A percentile compares a stretch with the other conserved stretches of the same genome.
Evolutionary conservation across 2,888 invertebrate species (phyloP).

Genomic region (Drosophila planitibia): DNA sequence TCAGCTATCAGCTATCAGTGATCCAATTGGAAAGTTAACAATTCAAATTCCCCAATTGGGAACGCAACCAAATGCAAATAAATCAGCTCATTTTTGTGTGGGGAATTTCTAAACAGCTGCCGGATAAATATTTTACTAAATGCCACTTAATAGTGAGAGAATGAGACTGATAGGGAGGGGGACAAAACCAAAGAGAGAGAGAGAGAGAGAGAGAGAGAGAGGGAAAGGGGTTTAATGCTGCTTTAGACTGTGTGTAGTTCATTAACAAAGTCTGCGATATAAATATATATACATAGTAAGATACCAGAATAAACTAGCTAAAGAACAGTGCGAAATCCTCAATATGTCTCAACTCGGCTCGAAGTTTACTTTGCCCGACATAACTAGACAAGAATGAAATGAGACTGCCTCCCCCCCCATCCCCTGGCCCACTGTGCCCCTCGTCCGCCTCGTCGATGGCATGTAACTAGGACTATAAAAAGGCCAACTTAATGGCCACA

Average conservation of each 20-base stretch:
- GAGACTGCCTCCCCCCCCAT: not conserved
- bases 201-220: not conserved
- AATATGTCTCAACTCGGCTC: slow-evolving; percentile 36
- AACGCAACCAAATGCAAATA: slow-evolving; percentile 21
- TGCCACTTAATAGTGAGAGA: slow-evolving; percentile 4
- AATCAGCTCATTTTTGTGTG: slow-evolving; percentile 33
- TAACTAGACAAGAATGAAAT: slow-evolving; percentile 3
- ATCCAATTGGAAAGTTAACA: slow-evolving; percentile 15
- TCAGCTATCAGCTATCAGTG: slow-evolving; percentile 1
- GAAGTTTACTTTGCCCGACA: slow-evolving; percentile 2
- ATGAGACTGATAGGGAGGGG: too few species aligned
- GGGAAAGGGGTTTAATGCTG: not conserved
- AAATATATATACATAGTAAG: slow-evolving; percentile 21
- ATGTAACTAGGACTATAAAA: slow-evolving; percentile 71
- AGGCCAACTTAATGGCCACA: slow-evolving; percentile 80
- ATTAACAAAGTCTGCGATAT: slow-evolving; percentile 31
- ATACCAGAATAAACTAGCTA: slow-evolving; percentile 32
- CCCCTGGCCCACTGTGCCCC: not conserved
- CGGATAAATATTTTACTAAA: slow-evolving; percentile 28
- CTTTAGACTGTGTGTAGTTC: slow-evolving; percentile 11
- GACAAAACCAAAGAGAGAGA: not conserved
- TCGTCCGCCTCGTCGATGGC: slow-evolving; percentile 8
- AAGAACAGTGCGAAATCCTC: slow-evolving; percentile 37
- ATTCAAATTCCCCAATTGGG: slow-evolving; percentile 14
- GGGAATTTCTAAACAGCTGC: slow-evolving; percentile 12